Evolutionary conservation across 1,140 invertebrate species (phyloP), one percentile per base, ranked within the genome.

Genomic region (Belonocnema kinseyi): DNA sequence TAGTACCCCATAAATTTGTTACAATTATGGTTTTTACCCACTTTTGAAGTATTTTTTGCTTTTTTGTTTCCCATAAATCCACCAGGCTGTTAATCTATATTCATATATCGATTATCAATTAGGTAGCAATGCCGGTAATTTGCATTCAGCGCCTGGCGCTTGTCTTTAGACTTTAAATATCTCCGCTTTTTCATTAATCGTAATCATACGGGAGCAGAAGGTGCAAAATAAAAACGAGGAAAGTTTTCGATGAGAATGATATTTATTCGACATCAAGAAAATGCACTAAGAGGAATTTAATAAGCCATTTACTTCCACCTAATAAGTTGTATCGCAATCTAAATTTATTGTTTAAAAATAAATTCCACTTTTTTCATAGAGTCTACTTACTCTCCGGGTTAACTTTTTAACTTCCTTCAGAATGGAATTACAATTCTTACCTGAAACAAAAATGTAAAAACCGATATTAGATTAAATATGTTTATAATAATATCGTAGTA

Each of bases 131-230:
- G 19, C 56, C 3, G 13, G 56, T n/a, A 66, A 66, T 66, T 66
- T 66, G 16, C 61, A 66, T 46, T 66, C 61, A 66, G 26, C 58
- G 21, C 58, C 58, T 61, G 58, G 58, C 21, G 58, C 58, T 61
- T 61, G 21, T 14, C 21, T 26, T 58, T 26, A 46, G 6, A 46
- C 40, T 33, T 33, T 33, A 58, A 58, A 26, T 58, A 17, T 56
- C 6, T 26, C 17, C 53, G 40, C 0, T 54, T 26, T 54, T 54
- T 54, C 8, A 19, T 54, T 54, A 17, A 54, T 54, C 53, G 53
- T 54, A 54, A 54, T 54, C 16, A 54, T 54, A 54, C 53, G 5
- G 53, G 53, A 54, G 53, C 53, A 54, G 53, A 54, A 54, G 53
- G 53, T 54, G 53, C 53, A 54, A 54, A 53, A 54, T 17, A 17